Percentiles rank a stretch among this genome's conserved stretches.
These are phyloP conservation scores for Iguana delicatissima DNA, from an alignment of 2,797 vertebrate genomes.

Conservation along the genomic window DNA sequence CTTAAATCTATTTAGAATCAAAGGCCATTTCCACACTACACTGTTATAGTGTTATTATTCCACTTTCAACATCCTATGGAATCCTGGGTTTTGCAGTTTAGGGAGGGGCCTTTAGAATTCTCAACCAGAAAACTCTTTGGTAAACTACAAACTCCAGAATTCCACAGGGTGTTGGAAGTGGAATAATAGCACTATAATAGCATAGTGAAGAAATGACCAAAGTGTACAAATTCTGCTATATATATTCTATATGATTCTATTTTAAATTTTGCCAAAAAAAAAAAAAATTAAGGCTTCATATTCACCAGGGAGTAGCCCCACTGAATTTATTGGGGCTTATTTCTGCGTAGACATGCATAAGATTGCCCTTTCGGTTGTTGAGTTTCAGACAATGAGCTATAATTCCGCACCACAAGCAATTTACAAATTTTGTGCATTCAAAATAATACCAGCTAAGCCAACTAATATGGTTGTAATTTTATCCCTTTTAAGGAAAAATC, in stretches of 20 bases:
- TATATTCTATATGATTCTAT: neutral
- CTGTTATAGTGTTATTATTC: no score
- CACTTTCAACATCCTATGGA: no score
- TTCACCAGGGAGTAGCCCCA: neutral
- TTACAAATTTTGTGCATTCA: conserved; percentile 39
- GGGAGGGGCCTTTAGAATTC: no score
- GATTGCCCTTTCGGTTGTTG: neutral
- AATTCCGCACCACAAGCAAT: neutral
- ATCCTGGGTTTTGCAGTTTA: no score
- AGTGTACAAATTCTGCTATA: no score
- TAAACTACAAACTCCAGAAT: no score
- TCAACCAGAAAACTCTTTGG: no score
- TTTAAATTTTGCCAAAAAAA: neutral
- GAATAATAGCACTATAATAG: no score
- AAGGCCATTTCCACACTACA: no score
- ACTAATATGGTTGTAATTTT: conserved; percentile 37
- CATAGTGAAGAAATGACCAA: no score
- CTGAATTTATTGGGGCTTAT: neutral
- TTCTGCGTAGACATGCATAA: neutral
- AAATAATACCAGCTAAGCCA: conserved; percentile 24
- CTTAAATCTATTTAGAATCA: neutral
- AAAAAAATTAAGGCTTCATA: neutral
- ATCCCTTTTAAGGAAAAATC: conserved; percentile 20
- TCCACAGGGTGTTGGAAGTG: no score
- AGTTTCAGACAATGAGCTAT: neutral